Evolutionary conservation across 1,140 invertebrate genomes (phyloP), one percentile per base, ranked within the genome.

Genomic region (Phymastichus coffea): DNA sequence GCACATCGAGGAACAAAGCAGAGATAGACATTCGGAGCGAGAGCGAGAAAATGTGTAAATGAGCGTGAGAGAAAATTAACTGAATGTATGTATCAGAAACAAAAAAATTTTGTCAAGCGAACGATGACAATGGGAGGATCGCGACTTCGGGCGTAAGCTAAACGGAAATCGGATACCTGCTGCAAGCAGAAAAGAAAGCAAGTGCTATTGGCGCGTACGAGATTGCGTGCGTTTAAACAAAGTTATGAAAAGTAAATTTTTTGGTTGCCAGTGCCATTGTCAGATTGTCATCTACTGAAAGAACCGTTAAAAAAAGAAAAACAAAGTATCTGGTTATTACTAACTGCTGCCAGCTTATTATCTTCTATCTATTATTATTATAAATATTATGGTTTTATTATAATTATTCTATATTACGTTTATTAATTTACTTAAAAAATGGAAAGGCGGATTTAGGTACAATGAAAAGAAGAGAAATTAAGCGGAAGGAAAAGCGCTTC

Each of bases 261-360:
- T 60, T 62, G 43, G 70, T 68, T 73, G 74, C 52, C 66, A 74
- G 75, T 77, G 74, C 74, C 74, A 76, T 61, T 77, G 71, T 74
- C 69, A 71, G 71, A 73, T 74, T 75, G 72, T 76, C 70, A 73
- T 70, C 67, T 74, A 74, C 65, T 64, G 66, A 67, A 66, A 71
- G 66, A 72, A 71, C 68, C 66, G 62, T 67, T 66, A 66, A n/a
- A n/a, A n/a, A n/a, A n/a, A 28, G 44, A 61, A 57, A 63, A 63
- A 71, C 64, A 69, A 66, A 68, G 70, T 64, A 71, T 68, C 70
- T 73, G 74, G n/a, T n/a, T n/a, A 71, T 77, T 77, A 72, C 69
- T 76, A 76, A 76, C 66, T 73, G 75, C 74, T 77, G 72, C 72
- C 75, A 77, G 71, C 68, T 75, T 75, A 77, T 63, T 75, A 75